These are phyloP conservation scores for Chiridota heheva DNA, from an alignment of 35 echinoderm and acorn worm genomes.

Conservation along the genomic window DNA sequence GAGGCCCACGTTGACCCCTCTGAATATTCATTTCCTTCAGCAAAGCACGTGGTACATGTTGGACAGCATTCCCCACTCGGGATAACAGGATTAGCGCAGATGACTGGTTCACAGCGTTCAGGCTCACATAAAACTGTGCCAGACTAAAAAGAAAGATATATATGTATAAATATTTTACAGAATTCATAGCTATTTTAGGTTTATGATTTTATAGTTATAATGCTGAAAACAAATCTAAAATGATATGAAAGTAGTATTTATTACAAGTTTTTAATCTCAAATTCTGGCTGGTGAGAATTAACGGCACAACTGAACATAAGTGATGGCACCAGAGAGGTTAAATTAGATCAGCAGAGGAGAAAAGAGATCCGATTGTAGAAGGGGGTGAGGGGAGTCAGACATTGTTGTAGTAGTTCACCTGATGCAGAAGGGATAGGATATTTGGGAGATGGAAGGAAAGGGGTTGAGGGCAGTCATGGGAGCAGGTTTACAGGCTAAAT, in stretches of 20 bases:
- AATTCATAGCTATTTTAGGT: not conserved
- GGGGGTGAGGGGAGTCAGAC: too few species aligned
- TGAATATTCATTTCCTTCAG: constrained; percentile 51
- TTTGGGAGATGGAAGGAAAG: too few species aligned
- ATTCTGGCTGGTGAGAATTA: not conserved
- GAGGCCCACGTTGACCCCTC: constrained; percentile 62
- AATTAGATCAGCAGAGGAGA: too few species aligned
- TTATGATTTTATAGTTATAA: not conserved
- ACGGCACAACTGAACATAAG: not conserved
- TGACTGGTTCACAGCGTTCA: constrained; percentile 34
- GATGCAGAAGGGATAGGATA: too few species aligned
- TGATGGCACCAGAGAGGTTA: not conserved
- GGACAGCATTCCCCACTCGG: constrained; percentile 49
- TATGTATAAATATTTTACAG: not conserved
- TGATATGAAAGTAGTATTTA: not conserved
- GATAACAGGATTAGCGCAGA: constrained; percentile 46
- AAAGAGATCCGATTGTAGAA: too few species aligned
- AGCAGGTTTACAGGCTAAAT: too few species aligned
- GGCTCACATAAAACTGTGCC: constrained; percentile 52
- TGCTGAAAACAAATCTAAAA: not conserved
- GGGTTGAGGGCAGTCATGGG: too few species aligned
- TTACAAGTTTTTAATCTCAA: not conserved
- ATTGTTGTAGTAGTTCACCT: too few species aligned
- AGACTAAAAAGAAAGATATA: constrained; percentile 45
- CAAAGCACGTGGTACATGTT: constrained; percentile 36